A percentile compares a stretch with the other conserved stretches of the same genome.
phyloP scores from a whole-genome alignment of 2,888 invertebrate species.

The Synanthedon andrenaeformis region DNA sequence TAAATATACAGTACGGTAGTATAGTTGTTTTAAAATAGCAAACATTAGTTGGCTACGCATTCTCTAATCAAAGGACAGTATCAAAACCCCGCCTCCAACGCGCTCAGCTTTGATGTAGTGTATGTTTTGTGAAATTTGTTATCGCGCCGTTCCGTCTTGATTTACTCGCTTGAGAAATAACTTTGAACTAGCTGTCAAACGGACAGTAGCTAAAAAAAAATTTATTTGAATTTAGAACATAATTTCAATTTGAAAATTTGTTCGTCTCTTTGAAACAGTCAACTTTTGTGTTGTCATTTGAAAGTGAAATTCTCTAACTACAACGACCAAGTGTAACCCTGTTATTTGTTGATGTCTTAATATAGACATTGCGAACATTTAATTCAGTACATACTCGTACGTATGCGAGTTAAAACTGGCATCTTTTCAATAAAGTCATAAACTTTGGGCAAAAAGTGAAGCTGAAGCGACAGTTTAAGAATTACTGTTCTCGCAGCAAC shows the following conservation, averaged over 20 bases:
- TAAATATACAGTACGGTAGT: neutral
- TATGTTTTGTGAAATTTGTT: constrained; percentile 37
- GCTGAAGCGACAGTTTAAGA: constrained; percentile 22
- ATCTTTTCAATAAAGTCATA: constrained; percentile 40
- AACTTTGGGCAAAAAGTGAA: constrained; percentile 33
- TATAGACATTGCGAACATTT: constrained; percentile 37
- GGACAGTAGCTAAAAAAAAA: neutral
- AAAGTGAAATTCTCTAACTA: too few species aligned
- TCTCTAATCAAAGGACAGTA: constrained; percentile 54
- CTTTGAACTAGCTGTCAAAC: constrained; percentile 8
- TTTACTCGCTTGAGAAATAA: constrained; percentile 14
- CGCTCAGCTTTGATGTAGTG: constrained; percentile 42
- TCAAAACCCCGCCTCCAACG: constrained; percentile 40
- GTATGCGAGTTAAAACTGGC: constrained; percentile 22
- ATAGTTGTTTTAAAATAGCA: constrained; percentile 37
- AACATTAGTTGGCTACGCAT: constrained; percentile 28
- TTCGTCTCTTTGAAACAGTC: too few species aligned
- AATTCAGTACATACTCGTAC: constrained; percentile 5
- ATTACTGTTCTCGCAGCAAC: constrained; percentile 8
- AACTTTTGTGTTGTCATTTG: too few species aligned
- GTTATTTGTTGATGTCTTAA: constrained; percentile 16
- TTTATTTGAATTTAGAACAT: neutral
- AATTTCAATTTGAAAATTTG: too few species aligned
- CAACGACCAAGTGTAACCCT: neutral
- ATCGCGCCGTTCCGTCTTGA: constrained; percentile 15